Evolutionary conservation across 2,888 invertebrate genomes (phyloP), one percentile per base, ranked within the genome.

Genomic region (Drosophila meridionalis): DNA sequence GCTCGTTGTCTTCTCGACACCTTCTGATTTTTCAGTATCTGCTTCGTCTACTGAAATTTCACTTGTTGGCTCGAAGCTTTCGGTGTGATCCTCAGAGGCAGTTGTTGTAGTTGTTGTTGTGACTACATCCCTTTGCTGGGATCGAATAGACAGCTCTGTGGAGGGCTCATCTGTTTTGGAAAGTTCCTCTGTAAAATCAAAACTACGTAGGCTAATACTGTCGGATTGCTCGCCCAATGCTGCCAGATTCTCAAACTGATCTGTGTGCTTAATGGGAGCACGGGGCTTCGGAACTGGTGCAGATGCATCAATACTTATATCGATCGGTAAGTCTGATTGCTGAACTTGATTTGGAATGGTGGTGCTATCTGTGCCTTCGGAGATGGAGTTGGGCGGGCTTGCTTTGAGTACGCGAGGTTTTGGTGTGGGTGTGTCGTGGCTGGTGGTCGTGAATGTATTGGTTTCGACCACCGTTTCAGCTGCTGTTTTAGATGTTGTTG

Each of bases 341-440:
- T 79, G 84, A 61, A 66, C 58, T 74, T 79, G 89, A 72, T 71
- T 81, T 71, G 86, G 89, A 64, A 86, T 88, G 69, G 82, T 82
- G 30, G 89, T 85, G 87, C 85, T 79, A 47, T 87, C 87, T 9
- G 85, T 84, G 83, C 68, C 81, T 70, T 91, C 88, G 67, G 82
- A 80, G 58, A 80, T 45, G 58, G 89, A 88, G 45, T 85, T 88
- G 65, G 92, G 91, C 45, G 90, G 88, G 60, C 85, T 85, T 71
- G 91, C 81, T 89, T 90, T 92, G 72, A 89, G 91, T 76, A 90
- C 90, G 73, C 94, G 93, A 60, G 94, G 94, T 89, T 94, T 94
- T 80, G 94, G 94, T 92, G 93, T 94, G 75, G 94, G 94, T 68
- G 80, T 82, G 78, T 90, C 90, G 61, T 82, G 78, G 70, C 74